Evolutionary conservation across 2,888 invertebrate species (phyloP).

Genomic region (Lacanobia wlatinum): DNA sequence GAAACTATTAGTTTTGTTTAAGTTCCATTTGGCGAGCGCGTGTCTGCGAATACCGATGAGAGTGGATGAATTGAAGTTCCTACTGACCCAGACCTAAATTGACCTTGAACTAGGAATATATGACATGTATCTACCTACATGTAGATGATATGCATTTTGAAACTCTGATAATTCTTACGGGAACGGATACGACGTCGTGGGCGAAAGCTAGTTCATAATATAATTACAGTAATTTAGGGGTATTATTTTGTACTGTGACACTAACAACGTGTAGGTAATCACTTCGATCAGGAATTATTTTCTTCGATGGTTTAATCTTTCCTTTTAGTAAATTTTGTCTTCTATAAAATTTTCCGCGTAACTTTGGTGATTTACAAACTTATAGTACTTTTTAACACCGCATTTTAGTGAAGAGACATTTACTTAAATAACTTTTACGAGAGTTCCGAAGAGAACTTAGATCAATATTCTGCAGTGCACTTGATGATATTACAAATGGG

Average conservation of each 20-base stretch:
- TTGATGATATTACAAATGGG: neutral
- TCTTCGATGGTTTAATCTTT: constrained; percentile 17
- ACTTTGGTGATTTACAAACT: constrained; percentile 19
- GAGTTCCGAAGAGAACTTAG: neutral
- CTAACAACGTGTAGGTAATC: neutral
- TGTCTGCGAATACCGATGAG: constrained; percentile 48
- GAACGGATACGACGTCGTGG: no score
- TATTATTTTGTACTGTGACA: neutral
- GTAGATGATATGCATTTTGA: no score
- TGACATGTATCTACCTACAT: no score
- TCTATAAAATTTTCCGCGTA: neutral
- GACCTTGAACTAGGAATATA: constrained; percentile 1
- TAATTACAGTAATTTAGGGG: neutral
- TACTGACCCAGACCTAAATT: neutral
- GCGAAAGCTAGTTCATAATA: no score
- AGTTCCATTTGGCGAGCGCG: constrained; percentile 25
- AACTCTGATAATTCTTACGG: no score
- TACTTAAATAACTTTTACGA: neutral
- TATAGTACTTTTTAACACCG: constrained; percentile 8
- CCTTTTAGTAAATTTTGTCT: neutral
- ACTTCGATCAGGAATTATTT: neutral
- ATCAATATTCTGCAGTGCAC: neutral
- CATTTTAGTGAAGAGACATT: neutral
- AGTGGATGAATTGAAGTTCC: constrained; percentile 5
- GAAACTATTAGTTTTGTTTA: constrained; percentile 34